phyloP scores from a whole-genome alignment of 2,888 invertebrate species.

The Melanostoma scalare region DNA sequence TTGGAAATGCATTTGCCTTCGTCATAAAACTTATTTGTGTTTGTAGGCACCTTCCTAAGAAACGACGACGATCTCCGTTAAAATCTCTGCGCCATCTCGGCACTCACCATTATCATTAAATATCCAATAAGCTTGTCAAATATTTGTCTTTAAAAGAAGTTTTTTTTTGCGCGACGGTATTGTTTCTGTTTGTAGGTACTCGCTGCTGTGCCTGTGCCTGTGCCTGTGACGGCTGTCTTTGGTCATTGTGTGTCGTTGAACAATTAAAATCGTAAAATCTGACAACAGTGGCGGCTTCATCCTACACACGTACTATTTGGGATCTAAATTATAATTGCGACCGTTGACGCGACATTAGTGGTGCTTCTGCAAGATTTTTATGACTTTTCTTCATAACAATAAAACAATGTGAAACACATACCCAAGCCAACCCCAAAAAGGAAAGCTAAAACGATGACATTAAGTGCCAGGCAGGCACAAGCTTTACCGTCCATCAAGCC shows the following conservation, averaged over 20 bases:
- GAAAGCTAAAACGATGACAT: conserved; percentile 44
- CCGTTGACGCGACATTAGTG: conserved; percentile 56
- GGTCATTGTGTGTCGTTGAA: conserved; percentile 23
- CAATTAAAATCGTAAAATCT: conserved; percentile 62
- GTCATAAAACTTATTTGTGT: conserved; percentile 44
- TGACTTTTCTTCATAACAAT: conserved; percentile 62
- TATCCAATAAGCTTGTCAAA: conserved; percentile 68
- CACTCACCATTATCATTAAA: conserved; percentile 45
- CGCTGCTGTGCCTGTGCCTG: conserved; percentile 2
- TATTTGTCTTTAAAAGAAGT: conserved; percentile 55
- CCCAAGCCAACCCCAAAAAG: conserved; percentile 2
- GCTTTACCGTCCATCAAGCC: conserved; percentile 46
- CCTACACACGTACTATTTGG: conserved; percentile 15
- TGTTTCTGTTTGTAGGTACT: no score
- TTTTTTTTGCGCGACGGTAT: conserved; percentile 25
- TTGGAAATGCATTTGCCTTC: conserved; percentile 58
- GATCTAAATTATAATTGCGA: conserved; percentile 49
- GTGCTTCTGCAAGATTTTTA: conserved; percentile 49
- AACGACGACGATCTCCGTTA: conserved; percentile 4
- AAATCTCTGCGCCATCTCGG: neutral
- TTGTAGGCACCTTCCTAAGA: conserved; percentile 19
- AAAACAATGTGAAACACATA: conserved; percentile 47
- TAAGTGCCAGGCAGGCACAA: conserved; percentile 28
- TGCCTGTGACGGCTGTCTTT: neutral
- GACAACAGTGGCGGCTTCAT: conserved; percentile 5